These are phyloP conservation scores for Hylaeus volcanicus DNA, from an alignment of 1,140 invertebrate genomes.

Conservation along the genomic window DNA sequence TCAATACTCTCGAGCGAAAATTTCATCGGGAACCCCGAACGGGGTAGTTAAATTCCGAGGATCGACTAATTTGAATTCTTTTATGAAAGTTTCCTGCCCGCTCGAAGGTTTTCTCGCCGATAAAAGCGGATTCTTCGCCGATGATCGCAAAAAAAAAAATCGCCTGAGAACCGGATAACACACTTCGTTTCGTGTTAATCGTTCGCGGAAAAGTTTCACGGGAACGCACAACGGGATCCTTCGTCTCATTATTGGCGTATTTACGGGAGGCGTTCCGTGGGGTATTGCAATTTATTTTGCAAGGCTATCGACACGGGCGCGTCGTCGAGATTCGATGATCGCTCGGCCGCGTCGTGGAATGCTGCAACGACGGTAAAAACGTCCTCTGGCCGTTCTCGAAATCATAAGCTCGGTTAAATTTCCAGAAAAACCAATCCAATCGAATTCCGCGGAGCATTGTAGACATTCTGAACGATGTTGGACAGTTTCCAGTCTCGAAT, in stretches of 20 bases:
- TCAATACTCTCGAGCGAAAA: slow-evolving; percentile 61
- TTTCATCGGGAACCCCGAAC: slow-evolving; percentile 59
- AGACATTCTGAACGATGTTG: slow-evolving; percentile 36
- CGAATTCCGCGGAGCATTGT: neutral
- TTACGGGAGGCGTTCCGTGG: neutral
- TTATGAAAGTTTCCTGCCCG: slow-evolving; percentile 53
- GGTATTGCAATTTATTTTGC: slow-evolving; percentile 5
- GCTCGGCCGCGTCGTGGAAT: neutral
- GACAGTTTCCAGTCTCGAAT: slow-evolving; percentile 27
- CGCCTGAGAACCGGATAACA: slow-evolving; percentile 26
- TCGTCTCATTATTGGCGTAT: neutral
- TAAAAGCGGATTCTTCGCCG: slow-evolving; percentile 51
- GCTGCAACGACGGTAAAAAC: neutral
- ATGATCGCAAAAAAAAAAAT: slow-evolving; percentile 35
- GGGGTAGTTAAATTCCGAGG: slow-evolving; percentile 61
- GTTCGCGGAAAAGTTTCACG: slow-evolving; percentile 6
- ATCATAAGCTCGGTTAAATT: slow-evolving; percentile 40
- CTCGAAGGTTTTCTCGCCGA: slow-evolving; percentile 25
- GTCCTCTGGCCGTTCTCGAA: neutral
- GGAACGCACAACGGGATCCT: slow-evolving; percentile 13
- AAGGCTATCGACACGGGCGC: neutral
- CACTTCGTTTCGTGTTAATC: slow-evolving; percentile 49
- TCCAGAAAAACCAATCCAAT: slow-evolving; percentile 29
- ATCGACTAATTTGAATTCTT: slow-evolving; percentile 66
- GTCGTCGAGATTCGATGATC: neutral